Base-by-base conservation (phyloP, 35 echinoderm and acorn worm species). In the Apostichopus californicus region DNA sequence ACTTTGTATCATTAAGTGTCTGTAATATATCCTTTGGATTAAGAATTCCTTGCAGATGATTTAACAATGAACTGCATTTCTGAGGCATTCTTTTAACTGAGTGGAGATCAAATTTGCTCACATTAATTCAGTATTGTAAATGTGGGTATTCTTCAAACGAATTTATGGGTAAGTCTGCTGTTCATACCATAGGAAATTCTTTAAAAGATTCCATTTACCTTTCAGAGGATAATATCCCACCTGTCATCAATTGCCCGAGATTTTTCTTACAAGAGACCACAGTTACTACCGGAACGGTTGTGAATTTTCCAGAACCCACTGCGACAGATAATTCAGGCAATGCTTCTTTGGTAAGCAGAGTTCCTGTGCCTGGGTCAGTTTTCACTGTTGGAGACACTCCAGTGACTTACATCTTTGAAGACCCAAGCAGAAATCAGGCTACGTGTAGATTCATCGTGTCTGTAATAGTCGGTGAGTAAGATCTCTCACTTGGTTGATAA, bases 371-470 rank as follows among this genome's bases (percentile, higher is more conserved):
- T 85, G 81, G 81, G 58, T 11, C 8, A 11, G 6, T 52, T 6
- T 85, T 85, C 12, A 17, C 9, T 17, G 24, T 58, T 22, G 81
- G 81, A 22, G 7, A 15, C 6, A 85, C 81, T 21, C 17, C 12
- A 59, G 81, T 85, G 13, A 85, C 81, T 21, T 85, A 85, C 22
- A 55, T 85, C 15, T 85, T 58, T 59, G 15, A 57, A 21, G 81
- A 85, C 58, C 81, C 81, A 2, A 85, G 81, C 58, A 55, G 56
- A 58, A 85, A 85, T 24, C n/a, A 12, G 7, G 81, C 81, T 13
- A 15, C 8, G n/a, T 85, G 81, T 52, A 20, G 17, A 8, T 85
- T 85, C 81, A 56, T 5, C 17, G 56, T 85, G 15, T 9, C 17
- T n/a, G 81, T 85, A 17, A 58, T 23, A 58, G 57, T 13, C 57